These are phyloP conservation scores for Cryptops parisi DNA, from an alignment of 2,888 invertebrate species.

Conservation along the genomic window DNA sequence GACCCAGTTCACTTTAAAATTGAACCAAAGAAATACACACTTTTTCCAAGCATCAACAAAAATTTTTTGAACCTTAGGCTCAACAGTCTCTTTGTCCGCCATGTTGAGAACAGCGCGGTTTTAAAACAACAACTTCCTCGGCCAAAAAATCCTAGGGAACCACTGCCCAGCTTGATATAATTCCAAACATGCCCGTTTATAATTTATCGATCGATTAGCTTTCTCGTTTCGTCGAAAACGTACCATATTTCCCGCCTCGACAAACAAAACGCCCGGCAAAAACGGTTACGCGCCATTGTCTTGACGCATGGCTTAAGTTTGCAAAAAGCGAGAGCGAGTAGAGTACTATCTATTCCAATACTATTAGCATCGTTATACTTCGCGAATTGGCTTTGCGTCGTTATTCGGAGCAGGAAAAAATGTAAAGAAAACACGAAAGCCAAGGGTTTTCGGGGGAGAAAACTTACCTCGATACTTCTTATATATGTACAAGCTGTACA, in stretches of 20 bases:
- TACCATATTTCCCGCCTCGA: not conserved
- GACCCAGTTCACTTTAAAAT: too few species aligned
- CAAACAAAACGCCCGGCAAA: not conserved
- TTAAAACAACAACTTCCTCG: too few species aligned
- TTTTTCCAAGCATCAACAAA: too few species aligned
- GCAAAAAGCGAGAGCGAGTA: not conserved
- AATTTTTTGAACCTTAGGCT: not conserved
- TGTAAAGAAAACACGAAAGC: too few species aligned
- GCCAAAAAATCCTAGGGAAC: too few species aligned
- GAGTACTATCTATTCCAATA: not conserved
- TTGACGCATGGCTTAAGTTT: not conserved
- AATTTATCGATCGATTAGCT: not conserved
- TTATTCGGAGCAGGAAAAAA: too few species aligned
- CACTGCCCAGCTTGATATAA: too few species aligned
- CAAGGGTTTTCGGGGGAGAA: too few species aligned
- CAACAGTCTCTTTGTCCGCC: not conserved
- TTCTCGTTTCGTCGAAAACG: not conserved
- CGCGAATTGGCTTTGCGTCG: too few species aligned
- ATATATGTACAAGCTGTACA: slow-evolving; percentile 15
- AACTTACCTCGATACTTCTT: slow-evolving; percentile 12
- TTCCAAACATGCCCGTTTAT: too few species aligned
- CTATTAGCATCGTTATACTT: too few species aligned
- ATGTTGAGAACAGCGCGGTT: not conserved
- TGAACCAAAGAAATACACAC: too few species aligned
- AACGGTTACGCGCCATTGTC: not conserved